Percentiles rank a stretch among this genome's conserved stretches.
Conservation (phyloP, 2,797 vertebrate species). For the Mionectes olivaceus region DNA sequence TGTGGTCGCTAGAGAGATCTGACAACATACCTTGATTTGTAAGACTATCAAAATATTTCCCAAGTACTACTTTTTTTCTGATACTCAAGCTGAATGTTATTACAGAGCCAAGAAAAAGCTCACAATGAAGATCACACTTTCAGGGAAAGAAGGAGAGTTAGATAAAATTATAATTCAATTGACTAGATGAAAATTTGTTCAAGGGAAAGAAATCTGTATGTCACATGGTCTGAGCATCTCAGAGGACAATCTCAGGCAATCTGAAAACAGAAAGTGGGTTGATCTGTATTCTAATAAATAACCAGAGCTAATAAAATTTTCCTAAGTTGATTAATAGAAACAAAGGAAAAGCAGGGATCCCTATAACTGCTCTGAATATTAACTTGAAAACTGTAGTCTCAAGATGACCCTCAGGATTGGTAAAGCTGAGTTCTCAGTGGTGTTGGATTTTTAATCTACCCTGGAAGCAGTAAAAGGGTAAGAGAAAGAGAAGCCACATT, state of each 20-base stretch:
- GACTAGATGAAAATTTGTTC: background rate
- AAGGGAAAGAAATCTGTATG: background rate
- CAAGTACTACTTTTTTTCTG: background rate
- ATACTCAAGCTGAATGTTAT: background rate
- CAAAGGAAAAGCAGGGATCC: background rate
- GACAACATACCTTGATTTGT: conserved; percentile 3
- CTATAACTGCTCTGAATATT: conserved; percentile 16
- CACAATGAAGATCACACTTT: background rate
- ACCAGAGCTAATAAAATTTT: conserved; percentile 21
- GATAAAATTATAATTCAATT: background rate
- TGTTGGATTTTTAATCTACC: background rate
- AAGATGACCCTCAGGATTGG: background rate
- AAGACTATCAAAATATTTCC: conserved; percentile 41
- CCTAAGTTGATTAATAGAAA: conserved; percentile 26
- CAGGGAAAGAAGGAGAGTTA: background rate
- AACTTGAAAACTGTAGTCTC: background rate
- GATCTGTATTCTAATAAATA: conserved; percentile 23
- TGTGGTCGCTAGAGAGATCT: background rate
- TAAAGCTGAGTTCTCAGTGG: background rate
- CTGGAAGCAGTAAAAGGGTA: background rate
- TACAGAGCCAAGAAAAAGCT: background rate
- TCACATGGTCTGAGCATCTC: background rate
- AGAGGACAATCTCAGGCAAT: background rate
- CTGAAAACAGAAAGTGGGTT: background rate
- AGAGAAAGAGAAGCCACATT: background rate